Percentiles rank a stretch among this genome's conserved stretches.
Evolutionary conservation across 2,888 invertebrate genomes (phyloP).

Genomic region (Coleophora deauratella): DNA sequence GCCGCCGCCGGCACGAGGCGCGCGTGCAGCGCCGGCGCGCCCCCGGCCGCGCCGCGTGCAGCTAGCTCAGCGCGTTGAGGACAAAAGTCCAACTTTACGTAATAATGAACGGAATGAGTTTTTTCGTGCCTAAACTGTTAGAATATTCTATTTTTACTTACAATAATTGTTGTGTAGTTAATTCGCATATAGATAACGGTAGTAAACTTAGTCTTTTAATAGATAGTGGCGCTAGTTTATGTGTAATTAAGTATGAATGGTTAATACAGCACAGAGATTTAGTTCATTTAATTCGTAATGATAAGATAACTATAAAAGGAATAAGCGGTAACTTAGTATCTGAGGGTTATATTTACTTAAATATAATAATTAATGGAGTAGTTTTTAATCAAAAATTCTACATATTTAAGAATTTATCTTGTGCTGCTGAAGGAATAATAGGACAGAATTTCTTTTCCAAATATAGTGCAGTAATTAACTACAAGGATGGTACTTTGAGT

Average conservation of each 20-base stretch:
- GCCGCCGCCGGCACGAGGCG: too few species aligned
- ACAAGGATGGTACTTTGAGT: conserved; percentile 4
- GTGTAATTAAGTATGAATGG: conserved; percentile 2
- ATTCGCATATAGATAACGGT: background rate
- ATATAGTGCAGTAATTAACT: conserved; percentile 10
- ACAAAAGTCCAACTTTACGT: too few species aligned
- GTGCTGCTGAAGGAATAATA: conserved; percentile 2
- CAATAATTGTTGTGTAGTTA: conserved; percentile 1
- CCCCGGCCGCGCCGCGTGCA: too few species aligned
- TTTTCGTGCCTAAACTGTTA: conserved; percentile 5
- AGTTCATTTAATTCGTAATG: conserved; percentile 2
- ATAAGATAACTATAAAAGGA: conserved; percentile 7
- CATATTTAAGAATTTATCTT: conserved; percentile 4
- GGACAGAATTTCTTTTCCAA: conserved; percentile 15
- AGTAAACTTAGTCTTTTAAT: conserved; percentile 4
- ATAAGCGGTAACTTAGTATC: conserved; percentile 7
- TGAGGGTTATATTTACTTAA: conserved; percentile 6
- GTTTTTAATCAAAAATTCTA: conserved; percentile 6
- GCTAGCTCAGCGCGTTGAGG: too few species aligned
- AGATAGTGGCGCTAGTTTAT: conserved; percentile 11
- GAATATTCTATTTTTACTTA: background rate
- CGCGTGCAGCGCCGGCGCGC: too few species aligned
- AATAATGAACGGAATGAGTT: conserved; percentile 1
- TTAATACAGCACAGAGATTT: background rate
- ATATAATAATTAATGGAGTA: background rate